phyloP scores from a whole-genome alignment of 2,113 vertebrate species.

The Semicossyphus pulcher region DNA sequence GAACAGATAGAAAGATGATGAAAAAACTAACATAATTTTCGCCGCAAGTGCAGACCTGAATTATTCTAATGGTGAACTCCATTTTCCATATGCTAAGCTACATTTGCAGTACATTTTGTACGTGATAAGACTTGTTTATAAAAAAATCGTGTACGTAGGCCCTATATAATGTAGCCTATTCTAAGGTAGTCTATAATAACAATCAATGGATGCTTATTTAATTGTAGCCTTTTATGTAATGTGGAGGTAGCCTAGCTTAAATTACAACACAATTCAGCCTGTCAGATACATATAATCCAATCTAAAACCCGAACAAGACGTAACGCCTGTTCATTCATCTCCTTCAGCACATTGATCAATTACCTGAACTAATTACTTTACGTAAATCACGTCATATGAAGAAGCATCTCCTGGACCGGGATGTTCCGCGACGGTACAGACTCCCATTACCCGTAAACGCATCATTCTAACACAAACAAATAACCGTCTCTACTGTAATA shows the following conservation, averaged over 20 bases:
- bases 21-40: background rate
- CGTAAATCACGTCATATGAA: background rate
- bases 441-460: background rate
- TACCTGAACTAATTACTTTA: background rate
- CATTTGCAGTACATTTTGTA: background rate
- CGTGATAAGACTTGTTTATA: background rate
- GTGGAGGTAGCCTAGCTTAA: background rate
- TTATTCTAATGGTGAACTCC: too few relatives aligned
- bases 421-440: background rate
- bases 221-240: slow-evolving; percentile 26
- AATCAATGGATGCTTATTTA: background rate
- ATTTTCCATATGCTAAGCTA: too few relatives aligned
- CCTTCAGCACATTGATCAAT: background rate
- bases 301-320: background rate
- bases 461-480: background rate
- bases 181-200: too few relatives aligned
- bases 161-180: too few relatives aligned
- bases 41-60: background rate
- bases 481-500: background rate
- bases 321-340: background rate
- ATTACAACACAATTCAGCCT: background rate
- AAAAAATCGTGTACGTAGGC: too few relatives aligned
- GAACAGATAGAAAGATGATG: background rate
- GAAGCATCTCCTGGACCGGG: background rate
- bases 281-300: background rate